These are phyloP conservation scores for Dynastes maya DNA, from an alignment of 2,888 invertebrate species.

Conservation along the genomic window DNA sequence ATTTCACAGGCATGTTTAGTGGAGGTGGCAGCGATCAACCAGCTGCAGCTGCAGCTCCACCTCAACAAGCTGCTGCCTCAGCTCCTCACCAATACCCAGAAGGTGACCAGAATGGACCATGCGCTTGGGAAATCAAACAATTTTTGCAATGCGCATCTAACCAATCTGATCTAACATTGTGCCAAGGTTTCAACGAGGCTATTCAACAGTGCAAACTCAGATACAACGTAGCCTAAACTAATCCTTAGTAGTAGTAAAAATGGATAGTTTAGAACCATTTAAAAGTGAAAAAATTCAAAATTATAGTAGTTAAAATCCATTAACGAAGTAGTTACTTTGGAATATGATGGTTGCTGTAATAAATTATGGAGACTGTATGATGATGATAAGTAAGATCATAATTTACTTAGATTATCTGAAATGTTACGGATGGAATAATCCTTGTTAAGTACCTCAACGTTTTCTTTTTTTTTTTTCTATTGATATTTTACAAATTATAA, in stretches of 20 bases:
- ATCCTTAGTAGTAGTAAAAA: background rate
- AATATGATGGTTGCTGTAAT: background rate
- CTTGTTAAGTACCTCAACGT: background rate
- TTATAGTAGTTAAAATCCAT: background rate
- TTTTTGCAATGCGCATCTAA: conserved; percentile 96
- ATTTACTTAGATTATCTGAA: no score
- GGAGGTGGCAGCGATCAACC: conserved; percentile 67
- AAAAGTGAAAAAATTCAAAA: background rate
- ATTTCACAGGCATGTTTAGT: conserved; percentile 76
- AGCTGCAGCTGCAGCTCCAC: conserved; percentile 68
- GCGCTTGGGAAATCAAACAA: conserved; percentile 95
- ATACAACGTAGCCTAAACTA: conserved; percentile 74
- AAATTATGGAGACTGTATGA: background rate
- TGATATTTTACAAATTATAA: background rate
- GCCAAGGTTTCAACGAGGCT: conserved; percentile 98
- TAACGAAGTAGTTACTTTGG: background rate
- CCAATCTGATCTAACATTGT: conserved; percentile 91
- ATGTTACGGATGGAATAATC: no score
- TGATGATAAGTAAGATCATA: no score
- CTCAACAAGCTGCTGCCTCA: conserved; percentile 66
- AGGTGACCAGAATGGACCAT: conserved; percentile 81
- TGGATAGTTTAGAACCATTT: background rate
- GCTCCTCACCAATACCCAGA: conserved; percentile 69
- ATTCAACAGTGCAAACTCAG: conserved; percentile 93
- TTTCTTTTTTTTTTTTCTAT: background rate